Percentiles rank a stretch among this genome's conserved stretches.
These are phyloP conservation scores for Mya arenaria DNA, from an alignment of 1,140 invertebrate species.

Conservation along the genomic window DNA sequence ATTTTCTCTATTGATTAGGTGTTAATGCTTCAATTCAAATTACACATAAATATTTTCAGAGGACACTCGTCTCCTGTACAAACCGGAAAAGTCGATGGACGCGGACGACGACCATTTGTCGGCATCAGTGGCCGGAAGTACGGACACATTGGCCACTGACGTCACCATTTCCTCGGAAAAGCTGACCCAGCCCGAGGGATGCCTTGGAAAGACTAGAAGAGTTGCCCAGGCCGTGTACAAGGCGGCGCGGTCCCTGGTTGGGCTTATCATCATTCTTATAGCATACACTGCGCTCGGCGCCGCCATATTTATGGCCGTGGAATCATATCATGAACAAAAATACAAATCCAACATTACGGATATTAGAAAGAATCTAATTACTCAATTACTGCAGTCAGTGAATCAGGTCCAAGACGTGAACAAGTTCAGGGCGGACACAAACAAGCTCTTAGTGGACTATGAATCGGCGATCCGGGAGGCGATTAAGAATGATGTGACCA, in stretches of 20 bases:
- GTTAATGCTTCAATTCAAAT: too few relatives aligned
- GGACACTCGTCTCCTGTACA: too few relatives aligned
- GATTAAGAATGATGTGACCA: constrained; percentile 4
- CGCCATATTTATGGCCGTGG: constrained; percentile 11
- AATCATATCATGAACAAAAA: constrained; percentile 31
- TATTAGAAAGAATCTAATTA: not conserved
- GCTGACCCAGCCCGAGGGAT: too few relatives aligned
- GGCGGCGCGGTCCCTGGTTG: constrained; percentile 16
- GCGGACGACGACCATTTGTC: too few relatives aligned
- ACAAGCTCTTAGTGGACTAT: not conserved
- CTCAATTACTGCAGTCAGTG: not conserved
- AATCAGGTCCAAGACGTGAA: not conserved
- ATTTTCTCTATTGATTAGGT: too few relatives aligned
- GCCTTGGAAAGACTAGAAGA: constrained; percentile 7
- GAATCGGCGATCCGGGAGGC: constrained; percentile 10
- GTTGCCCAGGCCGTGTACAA: constrained; percentile 11
- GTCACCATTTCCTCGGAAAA: too few relatives aligned
- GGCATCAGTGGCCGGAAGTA: too few relatives aligned
- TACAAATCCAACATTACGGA: constrained; percentile 28
- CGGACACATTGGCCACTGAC: too few relatives aligned
- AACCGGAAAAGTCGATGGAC: too few relatives aligned
- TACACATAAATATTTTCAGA: too few relatives aligned
- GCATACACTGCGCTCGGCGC: constrained; percentile 21
- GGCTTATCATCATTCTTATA: constrained; percentile 1
- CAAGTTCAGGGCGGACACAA: not conserved